phyloP scores from a whole-genome alignment of 92 coral and sea anemone genomes.

The Porites rus region DNA sequence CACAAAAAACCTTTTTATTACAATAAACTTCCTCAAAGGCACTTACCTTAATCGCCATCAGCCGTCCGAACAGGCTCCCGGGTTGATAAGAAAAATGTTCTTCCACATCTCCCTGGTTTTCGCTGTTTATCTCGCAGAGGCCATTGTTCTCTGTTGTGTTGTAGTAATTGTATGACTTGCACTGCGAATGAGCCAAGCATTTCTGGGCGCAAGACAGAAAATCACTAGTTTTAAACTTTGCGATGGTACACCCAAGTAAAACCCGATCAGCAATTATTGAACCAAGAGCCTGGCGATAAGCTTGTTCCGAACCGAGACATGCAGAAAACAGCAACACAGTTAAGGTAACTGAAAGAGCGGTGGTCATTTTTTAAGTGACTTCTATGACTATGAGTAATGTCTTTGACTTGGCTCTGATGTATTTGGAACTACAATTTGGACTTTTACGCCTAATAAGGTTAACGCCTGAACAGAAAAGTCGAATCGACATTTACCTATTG shows the following conservation, averaged over 20 bases:
- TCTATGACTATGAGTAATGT: not conserved
- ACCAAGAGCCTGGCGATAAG: slow-evolving; percentile 5
- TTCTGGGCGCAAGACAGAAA: slow-evolving; percentile 50
- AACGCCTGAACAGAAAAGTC: not conserved
- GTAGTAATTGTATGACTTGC: slow-evolving; percentile 61
- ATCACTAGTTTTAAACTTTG: not conserved
- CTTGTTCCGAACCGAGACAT: not conserved
- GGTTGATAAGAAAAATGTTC: not conserved
- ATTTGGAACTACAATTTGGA: not conserved
- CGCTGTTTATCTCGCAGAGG: slow-evolving; percentile 30
- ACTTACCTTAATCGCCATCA: not conserved
- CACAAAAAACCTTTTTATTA: not conserved
- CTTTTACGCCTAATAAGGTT: not conserved
- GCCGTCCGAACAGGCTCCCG: not conserved
- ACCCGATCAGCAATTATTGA: not conserved
- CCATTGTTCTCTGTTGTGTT: not conserved
- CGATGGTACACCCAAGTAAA: slow-evolving; percentile 7
- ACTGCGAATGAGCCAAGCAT: slow-evolving; percentile 42
- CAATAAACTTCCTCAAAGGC: not conserved
- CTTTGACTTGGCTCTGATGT: not conserved
- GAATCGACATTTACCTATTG: slow-evolving; percentile 1
- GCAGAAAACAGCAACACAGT: not conserved
- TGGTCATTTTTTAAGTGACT: not conserved
- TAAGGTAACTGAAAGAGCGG: not conserved
- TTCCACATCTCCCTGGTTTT: not conserved